Conservation (phyloP, 53 echinoderm and acorn worm genomes). For the Astropecten irregularis region DNA sequence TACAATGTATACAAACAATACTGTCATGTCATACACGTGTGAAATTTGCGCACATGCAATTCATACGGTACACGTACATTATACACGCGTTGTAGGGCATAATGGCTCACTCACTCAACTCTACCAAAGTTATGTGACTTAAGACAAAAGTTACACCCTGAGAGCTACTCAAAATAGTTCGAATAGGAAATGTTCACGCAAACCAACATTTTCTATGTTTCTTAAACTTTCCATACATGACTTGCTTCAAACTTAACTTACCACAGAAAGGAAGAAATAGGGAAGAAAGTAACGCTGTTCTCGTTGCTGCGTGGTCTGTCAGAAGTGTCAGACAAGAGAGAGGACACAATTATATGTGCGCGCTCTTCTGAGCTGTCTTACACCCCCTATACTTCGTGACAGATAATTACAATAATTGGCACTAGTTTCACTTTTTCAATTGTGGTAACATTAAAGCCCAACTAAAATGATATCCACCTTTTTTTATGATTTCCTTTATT, state of each 20-base stretch:
- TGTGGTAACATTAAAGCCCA: too few species aligned
- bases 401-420: neutral
- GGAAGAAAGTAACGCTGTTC: neutral
- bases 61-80: neutral
- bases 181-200: neutral
- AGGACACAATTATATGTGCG: neutral
- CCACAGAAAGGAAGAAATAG: too few species aligned
- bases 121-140: neutral
- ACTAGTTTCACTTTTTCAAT: neutral
- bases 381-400: neutral
- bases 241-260: neutral
- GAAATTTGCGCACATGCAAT: neutral
- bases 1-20: neutral
- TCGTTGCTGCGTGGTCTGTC: neutral
- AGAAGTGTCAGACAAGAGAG: neutral
- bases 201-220: neutral
- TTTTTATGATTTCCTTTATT: too few species aligned
- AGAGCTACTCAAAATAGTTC: neutral
- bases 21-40: neutral
- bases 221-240: neutral
- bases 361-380: neutral
- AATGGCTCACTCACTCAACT: neutral
- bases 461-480: too few species aligned
- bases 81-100: too few species aligned
- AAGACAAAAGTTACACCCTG: neutral